phyloP scores from a whole-genome alignment of 2,888 invertebrate species.

The Anticlea derivata region DNA sequence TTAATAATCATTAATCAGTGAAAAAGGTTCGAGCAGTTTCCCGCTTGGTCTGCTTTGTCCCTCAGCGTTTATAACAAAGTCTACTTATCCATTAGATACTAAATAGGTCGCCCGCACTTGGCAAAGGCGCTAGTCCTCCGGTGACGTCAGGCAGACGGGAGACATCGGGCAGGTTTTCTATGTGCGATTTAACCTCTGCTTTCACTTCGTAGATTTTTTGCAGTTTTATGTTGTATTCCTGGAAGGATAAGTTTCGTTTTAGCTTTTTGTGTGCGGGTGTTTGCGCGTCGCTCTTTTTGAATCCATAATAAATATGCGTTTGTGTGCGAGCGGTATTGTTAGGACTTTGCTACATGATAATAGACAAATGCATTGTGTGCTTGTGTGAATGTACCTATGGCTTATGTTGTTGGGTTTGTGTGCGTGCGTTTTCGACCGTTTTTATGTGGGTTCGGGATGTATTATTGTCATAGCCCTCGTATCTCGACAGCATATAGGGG shows the following conservation, averaged over 20 bases:
- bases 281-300: no score
- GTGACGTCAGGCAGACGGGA: conserved; percentile 96
- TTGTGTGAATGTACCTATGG: background rate
- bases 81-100: conserved; percentile 73
- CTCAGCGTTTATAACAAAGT: background rate
- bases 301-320: no score
- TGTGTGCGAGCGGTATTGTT: no score
- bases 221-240: conserved; percentile 97
- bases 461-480: conserved; percentile 15
- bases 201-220: conserved; percentile 93
- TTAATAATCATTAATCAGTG: no score
- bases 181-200: conserved; percentile 95
- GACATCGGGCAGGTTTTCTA: conserved; percentile 96
- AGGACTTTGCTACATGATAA: no score
- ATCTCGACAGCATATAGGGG: conserved; percentile 3
- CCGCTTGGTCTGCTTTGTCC: no score
- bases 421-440: background rate
- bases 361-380: no score
- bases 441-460: conserved; percentile 14
- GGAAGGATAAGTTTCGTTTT: conserved; percentile 47
- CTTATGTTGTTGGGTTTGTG: background rate
- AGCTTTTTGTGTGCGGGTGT: background rate
- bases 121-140: conserved; percentile 95
- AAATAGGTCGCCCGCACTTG: conserved; percentile 97
- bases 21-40: no score